Base-by-base conservation (phyloP, 2,888 invertebrate species). In the Serrognathus titanus region DNA sequence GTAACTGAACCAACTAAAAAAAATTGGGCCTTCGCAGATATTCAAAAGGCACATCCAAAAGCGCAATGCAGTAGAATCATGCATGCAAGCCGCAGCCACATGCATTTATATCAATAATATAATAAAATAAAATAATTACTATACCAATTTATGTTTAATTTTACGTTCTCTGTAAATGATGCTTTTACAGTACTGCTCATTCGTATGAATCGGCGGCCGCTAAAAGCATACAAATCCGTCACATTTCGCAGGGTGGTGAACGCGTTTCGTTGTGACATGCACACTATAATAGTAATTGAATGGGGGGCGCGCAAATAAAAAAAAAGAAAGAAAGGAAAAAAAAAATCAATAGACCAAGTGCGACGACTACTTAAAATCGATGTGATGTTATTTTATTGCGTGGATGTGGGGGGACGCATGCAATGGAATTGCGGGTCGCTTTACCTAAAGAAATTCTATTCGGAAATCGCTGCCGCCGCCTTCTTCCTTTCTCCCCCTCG, bases 61-160 rank as follows among this genome's bases (percentile, higher is more conserved):
- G 48, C 57, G 52, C 52, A 57, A 20, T 48, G 52, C 51, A 41
- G 40, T 39, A 51, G 3, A 51, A 47, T 9, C 24, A 38, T 35
- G 41, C 43, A 16, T 24, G 55, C 46, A n/a, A n/a, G 24, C 24
- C 38, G 16, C 41, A 31, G 24, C 24, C 24, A 48, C 60, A 60
- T 58, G 58, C 58, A 60, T n/a, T 11, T 2, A 6, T 8, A 48
- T 37, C 38, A 39, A 48, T 36, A 16, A 48, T 41, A 40, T 41
- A 40, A 48, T 38, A 43, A 37, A 51, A 31, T 43, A 56, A 58
- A 57, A 61, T 61, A 51, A 56, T 63, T 70, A 70, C 67, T 71
- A 67, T 78, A 78, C 78, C 78, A 78, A 78, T 75, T 72, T 70
- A 79, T 76, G 67, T 70, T 77, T 73, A 79, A 76, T 72, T 77